Evolutionary conservation across 2,797 vertebrate genomes (phyloP).

Genomic region (Pterois miles): DNA sequence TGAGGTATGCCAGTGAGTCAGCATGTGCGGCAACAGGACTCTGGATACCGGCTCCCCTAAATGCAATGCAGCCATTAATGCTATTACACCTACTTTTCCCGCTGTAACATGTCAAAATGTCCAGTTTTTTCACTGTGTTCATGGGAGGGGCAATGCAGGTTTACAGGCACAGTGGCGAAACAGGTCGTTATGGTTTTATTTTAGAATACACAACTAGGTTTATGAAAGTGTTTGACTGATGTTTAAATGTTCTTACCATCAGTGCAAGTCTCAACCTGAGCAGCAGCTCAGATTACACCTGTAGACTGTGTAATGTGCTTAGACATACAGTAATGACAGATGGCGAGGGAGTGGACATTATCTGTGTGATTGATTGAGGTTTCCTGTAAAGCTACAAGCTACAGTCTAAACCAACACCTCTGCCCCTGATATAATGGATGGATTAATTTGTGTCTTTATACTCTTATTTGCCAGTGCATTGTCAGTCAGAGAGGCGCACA

Average conservation of each 20-base stretch:
- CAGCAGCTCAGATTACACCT: background rate
- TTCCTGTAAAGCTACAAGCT: background rate
- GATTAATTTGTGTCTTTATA: background rate
- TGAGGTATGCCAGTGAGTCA: background rate
- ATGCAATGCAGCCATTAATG: background rate
- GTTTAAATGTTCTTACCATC: background rate
- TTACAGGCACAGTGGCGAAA: background rate
- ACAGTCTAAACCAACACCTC: background rate
- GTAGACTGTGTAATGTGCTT: background rate
- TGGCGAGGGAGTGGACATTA: background rate
- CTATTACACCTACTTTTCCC: background rate
- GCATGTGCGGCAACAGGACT: background rate
- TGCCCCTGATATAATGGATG: background rate
- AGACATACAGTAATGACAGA: background rate
- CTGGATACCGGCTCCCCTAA: background rate
- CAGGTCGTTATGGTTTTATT: background rate
- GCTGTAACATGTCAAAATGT: background rate
- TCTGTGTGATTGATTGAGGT: constrained; percentile 14
- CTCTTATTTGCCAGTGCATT: background rate
- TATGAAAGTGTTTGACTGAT: background rate
- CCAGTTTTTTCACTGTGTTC: background rate
- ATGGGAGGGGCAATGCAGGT: background rate
- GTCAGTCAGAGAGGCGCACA: background rate
- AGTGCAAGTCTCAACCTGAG: background rate
- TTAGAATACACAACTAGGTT: background rate